phyloP scores from a whole-genome alignment of 2,888 invertebrate genomes.

The Pandemis heparana region DNA sequence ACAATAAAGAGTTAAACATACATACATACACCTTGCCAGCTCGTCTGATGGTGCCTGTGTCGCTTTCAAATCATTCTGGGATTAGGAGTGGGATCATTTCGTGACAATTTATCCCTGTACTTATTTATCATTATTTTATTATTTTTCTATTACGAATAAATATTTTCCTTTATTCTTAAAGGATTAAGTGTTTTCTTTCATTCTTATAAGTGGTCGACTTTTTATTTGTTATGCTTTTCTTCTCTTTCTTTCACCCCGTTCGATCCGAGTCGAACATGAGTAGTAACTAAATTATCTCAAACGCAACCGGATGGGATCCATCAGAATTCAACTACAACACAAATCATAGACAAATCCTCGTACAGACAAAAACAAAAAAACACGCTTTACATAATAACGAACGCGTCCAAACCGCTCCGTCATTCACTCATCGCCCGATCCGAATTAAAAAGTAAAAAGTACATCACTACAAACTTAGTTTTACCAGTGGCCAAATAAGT shows the following conservation, averaged over 20 bases:
- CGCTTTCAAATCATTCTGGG: too few relatives aligned
- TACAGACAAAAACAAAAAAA: conserved; percentile 42
- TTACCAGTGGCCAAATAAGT: neutral
- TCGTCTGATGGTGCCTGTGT: too few relatives aligned
- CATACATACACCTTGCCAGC: too few relatives aligned
- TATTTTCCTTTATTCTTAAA: too few relatives aligned
- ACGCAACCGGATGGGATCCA: conserved; percentile 40
- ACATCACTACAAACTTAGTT: conserved; percentile 33
- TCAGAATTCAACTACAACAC: conserved; percentile 41
- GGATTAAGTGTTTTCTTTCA: too few relatives aligned
- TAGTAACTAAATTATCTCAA: conserved; percentile 29
- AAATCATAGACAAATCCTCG: conserved; percentile 43
- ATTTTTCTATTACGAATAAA: too few relatives aligned
- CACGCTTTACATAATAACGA: conserved; percentile 46
- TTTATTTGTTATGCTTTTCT: too few relatives aligned
- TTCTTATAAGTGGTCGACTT: too few relatives aligned
- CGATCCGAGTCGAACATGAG: conserved; percentile 16
- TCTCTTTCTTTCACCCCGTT: neutral
- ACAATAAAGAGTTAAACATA: too few relatives aligned
- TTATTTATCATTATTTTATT: too few relatives aligned
- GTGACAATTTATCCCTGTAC: too few relatives aligned
- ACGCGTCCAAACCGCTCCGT: conserved; percentile 62
- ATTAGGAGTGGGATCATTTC: too few relatives aligned
- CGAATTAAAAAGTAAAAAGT: conserved; percentile 65
- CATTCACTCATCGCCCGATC: conserved; percentile 65